These are phyloP conservation scores for Oreocharis arfaki DNA, from an alignment of 2,113 vertebrate species.

Conservation along the genomic window DNA sequence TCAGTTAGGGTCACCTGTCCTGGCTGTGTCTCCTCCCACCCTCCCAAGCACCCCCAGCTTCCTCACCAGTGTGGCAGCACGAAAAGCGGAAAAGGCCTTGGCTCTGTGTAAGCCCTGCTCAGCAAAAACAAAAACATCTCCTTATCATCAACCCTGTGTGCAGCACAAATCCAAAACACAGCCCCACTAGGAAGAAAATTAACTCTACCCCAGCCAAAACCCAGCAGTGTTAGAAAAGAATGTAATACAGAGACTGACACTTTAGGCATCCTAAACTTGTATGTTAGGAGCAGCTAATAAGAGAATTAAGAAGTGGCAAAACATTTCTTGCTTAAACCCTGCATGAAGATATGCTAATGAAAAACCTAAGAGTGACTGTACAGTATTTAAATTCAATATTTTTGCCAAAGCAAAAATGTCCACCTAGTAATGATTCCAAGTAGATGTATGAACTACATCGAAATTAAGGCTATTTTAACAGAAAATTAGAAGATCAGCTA, in stretches of 20 bases:
- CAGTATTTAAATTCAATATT: not conserved
- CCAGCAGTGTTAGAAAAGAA: not conserved
- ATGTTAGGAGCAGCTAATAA: not conserved
- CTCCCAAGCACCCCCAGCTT: not conserved
- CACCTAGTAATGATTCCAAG: not conserved
- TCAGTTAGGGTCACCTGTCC: not conserved
- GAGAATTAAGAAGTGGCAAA: not conserved
- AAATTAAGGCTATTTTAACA: not conserved
- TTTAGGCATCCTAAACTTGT: not conserved
- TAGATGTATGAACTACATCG: not conserved
- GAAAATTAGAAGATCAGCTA: not conserved
- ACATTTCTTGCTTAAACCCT: not conserved
- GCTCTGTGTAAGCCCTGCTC: not conserved
- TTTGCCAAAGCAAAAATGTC: not conserved
- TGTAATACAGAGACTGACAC: too few relatives aligned
- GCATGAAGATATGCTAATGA: not conserved
- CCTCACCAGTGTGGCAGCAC: rapidly evolving
- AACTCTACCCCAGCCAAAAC: not conserved
- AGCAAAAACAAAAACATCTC: not conserved
- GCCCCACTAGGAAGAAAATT: not conserved
- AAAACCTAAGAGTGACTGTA: not conserved
- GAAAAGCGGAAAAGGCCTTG: not conserved
- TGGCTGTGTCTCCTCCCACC: not conserved
- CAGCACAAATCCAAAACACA: not conserved
- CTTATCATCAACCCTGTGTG: not conserved